Percentiles rank a stretch among this genome's conserved stretches.
phyloP scores from a whole-genome alignment of 2,113 vertebrate species.

The Scortum barcoo region DNA sequence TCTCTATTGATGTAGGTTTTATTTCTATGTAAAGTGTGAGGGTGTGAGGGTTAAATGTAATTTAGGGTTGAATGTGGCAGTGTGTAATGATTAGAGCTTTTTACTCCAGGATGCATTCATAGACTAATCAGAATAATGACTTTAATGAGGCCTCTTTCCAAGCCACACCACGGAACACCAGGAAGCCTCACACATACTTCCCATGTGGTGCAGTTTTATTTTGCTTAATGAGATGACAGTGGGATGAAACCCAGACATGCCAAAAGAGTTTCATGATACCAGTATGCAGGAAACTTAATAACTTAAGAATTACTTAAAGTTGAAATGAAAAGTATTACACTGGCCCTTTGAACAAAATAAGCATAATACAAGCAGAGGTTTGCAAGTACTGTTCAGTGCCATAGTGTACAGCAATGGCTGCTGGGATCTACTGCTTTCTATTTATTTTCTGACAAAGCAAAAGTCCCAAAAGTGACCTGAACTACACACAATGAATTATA shows the following conservation, averaged over 20 bases:
- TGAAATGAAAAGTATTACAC: neutral
- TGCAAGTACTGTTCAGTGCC: neutral
- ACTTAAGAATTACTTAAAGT: neutral
- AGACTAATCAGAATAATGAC: slow-evolving; percentile 72
- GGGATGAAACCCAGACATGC: slow-evolving; percentile 28
- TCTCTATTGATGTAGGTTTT: slow-evolving; percentile 11
- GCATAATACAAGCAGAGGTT: neutral
- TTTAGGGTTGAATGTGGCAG: slow-evolving; percentile 45
- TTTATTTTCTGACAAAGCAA: neutral
- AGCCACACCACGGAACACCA: slow-evolving; percentile 23
- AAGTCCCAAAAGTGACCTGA: neutral
- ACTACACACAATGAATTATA: neutral
- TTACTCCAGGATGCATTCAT: slow-evolving; percentile 58
- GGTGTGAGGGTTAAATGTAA: slow-evolving; percentile 56
- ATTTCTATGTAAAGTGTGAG: slow-evolving; percentile 36
- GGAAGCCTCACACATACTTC: slow-evolving; percentile 47
- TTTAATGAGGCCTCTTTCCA: slow-evolving; percentile 63
- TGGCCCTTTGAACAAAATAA: neutral
- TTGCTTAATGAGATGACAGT: slow-evolving; percentile 44
- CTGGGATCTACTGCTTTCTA: neutral
- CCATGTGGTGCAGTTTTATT: slow-evolving; percentile 44
- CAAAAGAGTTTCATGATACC: neutral
- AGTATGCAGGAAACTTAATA: neutral
- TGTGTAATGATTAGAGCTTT: slow-evolving; percentile 65
- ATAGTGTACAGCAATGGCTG: neutral